These are phyloP conservation scores for Empidonax traillii DNA, from an alignment of 2,113 vertebrate genomes.

Conservation along the genomic window DNA sequence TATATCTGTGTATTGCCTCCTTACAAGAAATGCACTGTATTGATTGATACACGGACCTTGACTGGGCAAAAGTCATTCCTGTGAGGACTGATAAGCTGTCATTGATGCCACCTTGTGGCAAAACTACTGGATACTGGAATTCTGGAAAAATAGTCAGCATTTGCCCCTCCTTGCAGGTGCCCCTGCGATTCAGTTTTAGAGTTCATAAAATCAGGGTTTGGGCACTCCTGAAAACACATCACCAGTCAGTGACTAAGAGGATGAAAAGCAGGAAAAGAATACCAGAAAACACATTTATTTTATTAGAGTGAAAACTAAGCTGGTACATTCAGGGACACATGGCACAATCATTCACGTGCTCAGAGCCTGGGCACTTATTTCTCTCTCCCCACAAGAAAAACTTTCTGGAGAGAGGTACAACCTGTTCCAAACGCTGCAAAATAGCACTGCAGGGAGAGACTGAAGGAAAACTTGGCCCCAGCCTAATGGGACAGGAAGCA, in stretches of 20 bases:
- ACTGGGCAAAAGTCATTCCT: neutral
- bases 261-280: neutral
- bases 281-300: neutral
- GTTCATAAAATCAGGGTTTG: neutral
- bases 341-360: accelerated
- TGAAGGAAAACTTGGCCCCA: neutral
- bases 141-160: neutral
- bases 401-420: accelerated
- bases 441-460: neutral
- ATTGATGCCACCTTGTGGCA: slow-evolving; percentile 29
- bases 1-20: neutral
- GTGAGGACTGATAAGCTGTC: neutral
- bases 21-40: neutral
- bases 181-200: neutral
- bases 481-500: neutral
- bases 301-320: neutral
- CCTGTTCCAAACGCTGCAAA: neutral
- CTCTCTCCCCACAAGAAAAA: neutral
- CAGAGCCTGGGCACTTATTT: neutral
- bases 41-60: neutral
- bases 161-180: neutral
- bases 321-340: accelerated
- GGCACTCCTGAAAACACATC: neutral
- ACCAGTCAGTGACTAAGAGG: accelerated
- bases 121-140: neutral